Percentiles rank a stretch among this genome's conserved stretches.
Evolutionary conservation across 2,797 vertebrate genomes (phyloP).

Genomic region (Halcyon leucocephala): DNA sequence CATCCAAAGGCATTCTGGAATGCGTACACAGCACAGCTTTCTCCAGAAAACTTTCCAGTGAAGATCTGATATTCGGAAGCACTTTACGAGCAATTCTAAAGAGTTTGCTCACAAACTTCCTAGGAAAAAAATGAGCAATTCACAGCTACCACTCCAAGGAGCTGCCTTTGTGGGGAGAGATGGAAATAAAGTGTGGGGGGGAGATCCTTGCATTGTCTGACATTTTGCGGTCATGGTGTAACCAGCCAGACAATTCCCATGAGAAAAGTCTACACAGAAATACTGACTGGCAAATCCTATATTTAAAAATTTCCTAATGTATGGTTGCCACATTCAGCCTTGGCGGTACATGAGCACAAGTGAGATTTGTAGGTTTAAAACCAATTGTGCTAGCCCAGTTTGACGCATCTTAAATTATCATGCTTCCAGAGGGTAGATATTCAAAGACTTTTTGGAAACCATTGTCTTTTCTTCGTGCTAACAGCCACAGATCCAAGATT

Average conservation of each 20-base stretch:
- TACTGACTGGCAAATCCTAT: neutral
- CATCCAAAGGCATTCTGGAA: neutral
- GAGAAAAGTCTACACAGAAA: constrained; percentile 27
- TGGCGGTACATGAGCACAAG: neutral
- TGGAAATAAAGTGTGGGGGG: neutral
- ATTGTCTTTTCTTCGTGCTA: neutral
- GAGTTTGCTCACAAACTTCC: neutral
- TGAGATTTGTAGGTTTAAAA: neutral
- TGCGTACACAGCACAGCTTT: neutral
- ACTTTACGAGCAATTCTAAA: neutral
- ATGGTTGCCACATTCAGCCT: neutral
- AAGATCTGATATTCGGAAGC: neutral
- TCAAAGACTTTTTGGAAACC: neutral
- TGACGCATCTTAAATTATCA: neutral
- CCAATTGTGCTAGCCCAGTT: neutral
- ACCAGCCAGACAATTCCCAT: constrained; percentile 9
- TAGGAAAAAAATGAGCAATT: neutral
- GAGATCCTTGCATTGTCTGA: neutral
- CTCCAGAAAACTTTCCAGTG: neutral
- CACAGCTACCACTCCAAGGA: neutral
- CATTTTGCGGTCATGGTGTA: neutral
- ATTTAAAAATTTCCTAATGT: neutral
- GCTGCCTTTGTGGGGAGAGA: neutral
- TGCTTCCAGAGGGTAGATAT: neutral
- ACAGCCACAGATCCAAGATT: neutral